Conservation (phyloP, 2,113 vertebrate genomes). For the Platycercus adscitus region DNA sequence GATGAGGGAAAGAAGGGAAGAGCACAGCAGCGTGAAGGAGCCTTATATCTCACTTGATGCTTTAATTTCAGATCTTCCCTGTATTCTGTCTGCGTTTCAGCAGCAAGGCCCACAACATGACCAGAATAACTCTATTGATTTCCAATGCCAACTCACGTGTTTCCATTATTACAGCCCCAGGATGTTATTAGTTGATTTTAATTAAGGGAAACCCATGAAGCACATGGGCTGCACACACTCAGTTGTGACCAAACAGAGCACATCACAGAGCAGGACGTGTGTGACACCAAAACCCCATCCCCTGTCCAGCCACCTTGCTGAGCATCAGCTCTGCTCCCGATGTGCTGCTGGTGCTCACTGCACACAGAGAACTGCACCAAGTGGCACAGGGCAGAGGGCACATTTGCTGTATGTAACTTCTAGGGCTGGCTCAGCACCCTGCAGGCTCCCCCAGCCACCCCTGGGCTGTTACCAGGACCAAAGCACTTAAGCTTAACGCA, state of each 20-base stretch:
- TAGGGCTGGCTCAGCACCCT: accelerated
- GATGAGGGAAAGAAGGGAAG: neutral
- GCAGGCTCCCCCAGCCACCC: neutral
- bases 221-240: accelerated
- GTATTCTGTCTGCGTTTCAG: neutral
- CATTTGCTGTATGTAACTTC: accelerated
- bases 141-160: neutral
- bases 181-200: neutral
- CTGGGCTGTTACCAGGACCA: neutral
- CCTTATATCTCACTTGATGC: neutral
- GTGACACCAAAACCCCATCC: accelerated
- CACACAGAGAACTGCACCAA: accelerated
- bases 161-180: neutral
- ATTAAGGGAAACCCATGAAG: neutral
- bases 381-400: neutral
- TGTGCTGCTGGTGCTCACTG: accelerated
- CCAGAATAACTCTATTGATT: neutral
- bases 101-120: neutral
- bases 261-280: accelerated
- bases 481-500: neutral
- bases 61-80: neutral
- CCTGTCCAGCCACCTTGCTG: neutral
- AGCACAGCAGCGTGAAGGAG: neutral
- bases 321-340: neutral
- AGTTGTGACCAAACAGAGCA: neutral